These are phyloP conservation scores for Tupaia chinensis DNA, from an alignment of 2,113 vertebrate genomes.

Conservation along the genomic window DNA sequence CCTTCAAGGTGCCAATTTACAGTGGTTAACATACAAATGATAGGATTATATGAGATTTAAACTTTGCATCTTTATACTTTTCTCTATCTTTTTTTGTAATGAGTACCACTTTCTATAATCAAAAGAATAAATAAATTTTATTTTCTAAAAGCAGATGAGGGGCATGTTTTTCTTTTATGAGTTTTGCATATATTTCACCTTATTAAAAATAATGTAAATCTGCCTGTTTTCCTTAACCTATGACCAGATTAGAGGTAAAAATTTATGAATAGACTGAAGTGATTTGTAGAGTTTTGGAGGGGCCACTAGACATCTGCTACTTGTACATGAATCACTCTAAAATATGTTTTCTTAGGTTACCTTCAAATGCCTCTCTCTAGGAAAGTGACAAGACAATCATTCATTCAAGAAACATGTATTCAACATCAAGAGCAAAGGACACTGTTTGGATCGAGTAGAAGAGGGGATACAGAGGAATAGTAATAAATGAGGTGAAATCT, in stretches of 20 bases:
- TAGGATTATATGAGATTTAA: constrained; percentile 34
- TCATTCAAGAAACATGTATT: background rate
- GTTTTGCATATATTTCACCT: background rate
- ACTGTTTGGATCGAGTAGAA: background rate
- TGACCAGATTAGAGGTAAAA: background rate
- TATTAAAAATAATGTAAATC: constrained; percentile 7
- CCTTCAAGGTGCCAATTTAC: constrained; percentile 34
- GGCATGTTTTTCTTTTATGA: background rate
- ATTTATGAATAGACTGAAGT: background rate
- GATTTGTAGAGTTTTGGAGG: background rate
- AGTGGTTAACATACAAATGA: background rate
- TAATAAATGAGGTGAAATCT: background rate
- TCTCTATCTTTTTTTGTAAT: background rate
- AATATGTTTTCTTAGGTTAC: background rate
- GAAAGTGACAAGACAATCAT: background rate
- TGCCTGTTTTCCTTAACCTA: background rate
- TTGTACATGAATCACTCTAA: background rate
- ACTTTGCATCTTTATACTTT: background rate
- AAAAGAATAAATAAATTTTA: constrained; percentile 31
- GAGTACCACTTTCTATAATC: background rate
- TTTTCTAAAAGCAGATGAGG: constrained; percentile 26
- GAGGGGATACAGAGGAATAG: background rate
- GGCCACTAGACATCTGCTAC: background rate
- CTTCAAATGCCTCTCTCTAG: background rate
- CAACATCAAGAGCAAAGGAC: background rate